Conservation (phyloP, 2,888 invertebrate species). For the Rotaria socialis region DNA sequence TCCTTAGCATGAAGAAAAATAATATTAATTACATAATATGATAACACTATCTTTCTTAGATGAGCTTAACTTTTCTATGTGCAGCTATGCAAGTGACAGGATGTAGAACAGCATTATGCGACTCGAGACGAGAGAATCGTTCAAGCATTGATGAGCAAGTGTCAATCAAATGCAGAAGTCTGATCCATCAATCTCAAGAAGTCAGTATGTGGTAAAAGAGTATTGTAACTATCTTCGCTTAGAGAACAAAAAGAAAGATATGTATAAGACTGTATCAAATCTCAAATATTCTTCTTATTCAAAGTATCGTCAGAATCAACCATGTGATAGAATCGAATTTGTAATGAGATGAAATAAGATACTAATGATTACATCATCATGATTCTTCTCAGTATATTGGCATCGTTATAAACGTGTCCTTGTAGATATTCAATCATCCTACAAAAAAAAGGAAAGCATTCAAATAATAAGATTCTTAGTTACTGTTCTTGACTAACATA, state of each 20-base stretch:
- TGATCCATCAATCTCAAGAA: background rate
- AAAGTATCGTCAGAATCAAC: background rate
- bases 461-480: background rate
- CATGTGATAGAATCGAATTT: background rate
- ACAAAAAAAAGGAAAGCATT: background rate
- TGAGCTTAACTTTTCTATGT: background rate
- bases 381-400: conserved; percentile 17
- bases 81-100: background rate
- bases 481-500: background rate
- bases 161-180: background rate
- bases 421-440: background rate
- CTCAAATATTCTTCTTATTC: background rate
- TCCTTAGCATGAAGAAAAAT: background rate
- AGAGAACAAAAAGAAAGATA: background rate
- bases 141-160: background rate
- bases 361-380: conserved; percentile 2
- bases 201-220: background rate
- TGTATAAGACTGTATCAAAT: background rate
- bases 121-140: background rate
- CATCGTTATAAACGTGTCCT: background rate
- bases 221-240: background rate
- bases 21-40: background rate
- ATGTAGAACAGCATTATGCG: background rate
- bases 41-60: background rate
- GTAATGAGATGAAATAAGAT: conserved; percentile 15